These are phyloP conservation scores for Enteromius unitaeniatus DNA, from an alignment of 2,797 vertebrate species.

Conservation along the genomic window DNA sequence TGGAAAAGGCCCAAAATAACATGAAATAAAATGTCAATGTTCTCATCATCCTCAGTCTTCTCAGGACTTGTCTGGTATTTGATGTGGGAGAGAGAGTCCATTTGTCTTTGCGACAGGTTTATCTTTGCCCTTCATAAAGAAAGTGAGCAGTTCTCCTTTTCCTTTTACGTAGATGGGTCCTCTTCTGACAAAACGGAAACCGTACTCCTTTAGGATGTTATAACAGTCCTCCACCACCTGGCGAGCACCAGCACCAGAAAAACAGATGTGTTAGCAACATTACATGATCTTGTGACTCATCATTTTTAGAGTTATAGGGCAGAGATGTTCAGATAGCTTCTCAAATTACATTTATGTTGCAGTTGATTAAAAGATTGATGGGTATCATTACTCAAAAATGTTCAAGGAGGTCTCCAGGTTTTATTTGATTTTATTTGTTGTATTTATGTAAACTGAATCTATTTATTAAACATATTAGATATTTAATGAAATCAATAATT, in stretches of 20 bases:
- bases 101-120: conserved; percentile 78
- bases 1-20: neutral
- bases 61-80: conserved; percentile 85
- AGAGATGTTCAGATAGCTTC: neutral
- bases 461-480: neutral
- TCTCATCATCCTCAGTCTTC: neutral
- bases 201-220: conserved; percentile 87
- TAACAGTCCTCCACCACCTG: conserved; percentile 95
- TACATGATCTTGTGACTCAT: neutral
- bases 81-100: conserved; percentile 85
- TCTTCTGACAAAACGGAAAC: conserved; percentile 91
- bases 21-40: neutral
- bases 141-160: conserved; percentile 94
- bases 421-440: neutral
- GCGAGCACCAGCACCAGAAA: conserved; percentile 17
- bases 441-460: neutral
- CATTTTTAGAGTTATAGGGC: neutral
- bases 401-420: neutral
- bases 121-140: conserved; percentile 93
- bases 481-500: no score
- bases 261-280: neutral
- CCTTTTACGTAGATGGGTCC: conserved; percentile 94
- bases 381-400: neutral
- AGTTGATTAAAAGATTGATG: neutral
- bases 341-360: neutral